These are phyloP conservation scores for Bedellia somnulentella DNA, from an alignment of 2,888 invertebrate genomes.

Conservation along the genomic window DNA sequence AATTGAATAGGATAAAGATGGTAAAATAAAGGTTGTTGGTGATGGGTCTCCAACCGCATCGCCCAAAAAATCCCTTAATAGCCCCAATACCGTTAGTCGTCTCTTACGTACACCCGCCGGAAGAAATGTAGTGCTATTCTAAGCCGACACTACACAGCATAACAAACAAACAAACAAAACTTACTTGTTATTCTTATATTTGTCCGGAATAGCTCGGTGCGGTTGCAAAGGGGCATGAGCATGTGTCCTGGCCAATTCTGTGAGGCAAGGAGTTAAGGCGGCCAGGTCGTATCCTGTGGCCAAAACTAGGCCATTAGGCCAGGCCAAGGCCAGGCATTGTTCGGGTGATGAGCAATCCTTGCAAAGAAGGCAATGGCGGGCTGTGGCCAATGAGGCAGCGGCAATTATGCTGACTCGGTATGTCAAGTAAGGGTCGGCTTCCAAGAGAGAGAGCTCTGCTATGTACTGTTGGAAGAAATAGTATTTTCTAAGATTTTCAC, in stretches of 20 bases:
- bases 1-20: too few species aligned
- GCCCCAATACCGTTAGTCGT: too few species aligned
- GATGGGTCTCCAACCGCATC: too few species aligned
- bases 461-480: conserved; percentile 69
- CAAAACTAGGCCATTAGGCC: conserved; percentile 67
- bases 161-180: conserved; percentile 17
- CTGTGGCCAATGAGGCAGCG: conserved; percentile 77
- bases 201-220: conserved; percentile 87
- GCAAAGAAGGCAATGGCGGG: conserved; percentile 69
- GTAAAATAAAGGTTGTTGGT: too few species aligned
- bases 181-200: conserved; percentile 79
- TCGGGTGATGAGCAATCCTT: conserved; percentile 20
- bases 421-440: conserved; percentile 83
- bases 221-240: conserved; percentile 65
- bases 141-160: too few species aligned
- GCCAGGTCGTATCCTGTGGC: conserved; percentile 67
- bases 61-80: too few species aligned
- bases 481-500: too few species aligned
- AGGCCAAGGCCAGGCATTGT: conserved; percentile 42
- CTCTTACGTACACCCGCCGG: too few species aligned
- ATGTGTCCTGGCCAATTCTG: conserved; percentile 71
- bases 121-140: too few species aligned
- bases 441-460: conserved; percentile 81
- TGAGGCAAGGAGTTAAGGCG: conserved; percentile 68
- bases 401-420: conserved; percentile 83